A percentile compares a stretch with the other conserved stretches of the same genome.
phyloP scores from a whole-genome alignment of 2,113 vertebrate genomes.

The Rhinogobius similis region DNA sequence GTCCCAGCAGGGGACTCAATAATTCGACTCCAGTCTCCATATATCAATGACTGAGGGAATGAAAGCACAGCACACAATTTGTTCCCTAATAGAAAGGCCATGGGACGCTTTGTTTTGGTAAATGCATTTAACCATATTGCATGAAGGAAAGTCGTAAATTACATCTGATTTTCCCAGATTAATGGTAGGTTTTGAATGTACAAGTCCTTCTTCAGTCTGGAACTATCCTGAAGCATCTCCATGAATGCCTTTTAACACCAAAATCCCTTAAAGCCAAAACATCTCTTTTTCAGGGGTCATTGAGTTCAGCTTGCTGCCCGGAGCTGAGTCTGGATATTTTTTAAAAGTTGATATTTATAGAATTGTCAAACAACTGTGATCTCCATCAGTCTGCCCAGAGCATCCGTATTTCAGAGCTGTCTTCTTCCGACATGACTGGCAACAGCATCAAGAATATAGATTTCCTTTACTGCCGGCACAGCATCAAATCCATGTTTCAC shows the following conservation, averaged over 20 bases:
- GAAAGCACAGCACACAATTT: no score
- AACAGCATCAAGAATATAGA: slow-evolving; percentile 34
- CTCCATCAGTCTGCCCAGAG: slow-evolving; percentile 41
- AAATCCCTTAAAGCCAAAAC: slow-evolving; percentile 8
- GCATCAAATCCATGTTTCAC: slow-evolving; percentile 18
- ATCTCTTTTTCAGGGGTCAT: slow-evolving; percentile 17
- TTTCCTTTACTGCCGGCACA: slow-evolving; percentile 43
- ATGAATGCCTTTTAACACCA: not conserved
- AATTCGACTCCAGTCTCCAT: no score
- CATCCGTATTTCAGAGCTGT: slow-evolving; percentile 33
- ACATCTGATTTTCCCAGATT: no score
- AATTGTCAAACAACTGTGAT: slow-evolving; percentile 37
- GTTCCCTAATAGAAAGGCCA: no score
- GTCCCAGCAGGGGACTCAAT: no score
- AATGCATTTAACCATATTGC: no score
- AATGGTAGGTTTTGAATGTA: no score
- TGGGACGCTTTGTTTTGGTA: no score
- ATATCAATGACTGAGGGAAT: no score
- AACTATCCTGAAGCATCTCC: no score
- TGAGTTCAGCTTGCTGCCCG: slow-evolving; percentile 39
- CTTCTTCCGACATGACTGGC: slow-evolving; percentile 30
- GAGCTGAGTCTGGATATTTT: slow-evolving; percentile 39
- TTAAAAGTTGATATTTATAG: slow-evolving; percentile 58
- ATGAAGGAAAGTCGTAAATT: no score
- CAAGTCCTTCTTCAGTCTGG: no score